Base-by-base conservation (phyloP, 2,797 vertebrate species). In the Bucorvus abyssinicus region DNA sequence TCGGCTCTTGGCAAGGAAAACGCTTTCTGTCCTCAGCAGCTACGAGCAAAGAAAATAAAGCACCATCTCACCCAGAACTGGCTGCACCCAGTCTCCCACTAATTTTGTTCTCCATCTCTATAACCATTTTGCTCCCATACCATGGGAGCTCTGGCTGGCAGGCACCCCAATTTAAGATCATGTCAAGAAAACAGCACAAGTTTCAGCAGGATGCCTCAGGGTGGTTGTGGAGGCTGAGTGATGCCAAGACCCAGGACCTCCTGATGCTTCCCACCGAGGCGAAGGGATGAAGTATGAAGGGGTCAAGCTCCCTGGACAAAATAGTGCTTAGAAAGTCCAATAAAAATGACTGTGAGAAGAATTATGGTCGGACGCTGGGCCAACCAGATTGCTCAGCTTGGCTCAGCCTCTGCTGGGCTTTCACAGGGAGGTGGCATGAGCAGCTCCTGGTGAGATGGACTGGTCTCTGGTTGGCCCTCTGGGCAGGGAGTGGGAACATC, bases 311-410 rank as follows among this genome's bases (percentile, higher is more conserved):
- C 59, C 60, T 55, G 73, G 63, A 61, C 49, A 80, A 89, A 90
- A 49, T 0, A 1, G 47, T 77, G 22, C 81, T 91, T 90, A 42
- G 80, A 63, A 90, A 59, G 19, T 42, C 80, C 80, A 90, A 42
- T 47, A 75, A 92, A 96, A 91, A 75, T 93, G 64, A 69, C 77
- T 50, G 27, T 3, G 8, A 89, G 87, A 69, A 85, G 79, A 89
- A 49, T 84, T 56, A 81, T 14, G 80, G 36, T 77, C 4, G 0
- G 69, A 56, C 4, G 12, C 34, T 0, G 9, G 15, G 65, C 65
- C 87, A 63, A 85, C 79, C 70, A 82, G 65, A 70, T 84, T 84
- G 77, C 79, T 96, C 85, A 65, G n/a, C 84, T 76, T 86, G 84
- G 82, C 91, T 92, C 61, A 57, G 52, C 44, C 87, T 81, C 77